Evolutionary conservation across 2,797 vertebrate species (phyloP), one percentile per base, ranked within the genome.

Genomic region (Melanogrammus aeglefinus): DNA sequence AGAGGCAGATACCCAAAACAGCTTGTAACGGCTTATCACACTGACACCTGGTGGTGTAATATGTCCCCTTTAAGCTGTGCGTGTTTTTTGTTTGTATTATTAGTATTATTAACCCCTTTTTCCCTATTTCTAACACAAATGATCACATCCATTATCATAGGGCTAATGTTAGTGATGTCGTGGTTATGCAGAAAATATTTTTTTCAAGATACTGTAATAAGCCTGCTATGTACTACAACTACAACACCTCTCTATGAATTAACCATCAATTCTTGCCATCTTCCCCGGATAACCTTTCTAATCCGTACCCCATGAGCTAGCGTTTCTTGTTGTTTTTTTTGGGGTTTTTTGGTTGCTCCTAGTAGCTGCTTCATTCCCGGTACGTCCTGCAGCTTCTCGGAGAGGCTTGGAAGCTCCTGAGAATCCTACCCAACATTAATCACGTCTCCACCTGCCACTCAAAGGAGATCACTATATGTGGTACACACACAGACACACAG

Each of bases 281-380:
- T 44, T 44, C 41, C 41, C 41, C 63, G 24, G 21, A n/a, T 14
- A 66, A 66, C 18, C 21, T 14, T 4, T 66, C 1, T 66, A 29
- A 2, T 10, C 47, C 21, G 24, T 18, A 8, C 12, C n/a, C 66
- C 66, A 70, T 70, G 47, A 51, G 29, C 57, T 21, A 63, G 1
- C 6, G 21, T 63, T 6, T n/a, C n/a, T 24, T 21, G 21, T 1
- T 33, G 10, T 33, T 31, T 29, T 71, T 71, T 10, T 6, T 2
- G n/a, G n/a, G n/a, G n/a, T 71, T 0, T 71, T 33, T 71, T 71
- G 14, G 78, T 94, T 92, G 89, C 81, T 93, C 93, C 96, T 79
- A 95, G 94, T 95, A 98, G 97, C 95, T 96, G 94, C 96, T 99
- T 82, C 97, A 99, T 0, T 94, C 96, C 88, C 95, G 94, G 5